Percentiles rank a stretch among this genome's conserved stretches.
phyloP scores from a whole-genome alignment of 2,888 invertebrate genomes.

The Podotricha telesiphe region DNA sequence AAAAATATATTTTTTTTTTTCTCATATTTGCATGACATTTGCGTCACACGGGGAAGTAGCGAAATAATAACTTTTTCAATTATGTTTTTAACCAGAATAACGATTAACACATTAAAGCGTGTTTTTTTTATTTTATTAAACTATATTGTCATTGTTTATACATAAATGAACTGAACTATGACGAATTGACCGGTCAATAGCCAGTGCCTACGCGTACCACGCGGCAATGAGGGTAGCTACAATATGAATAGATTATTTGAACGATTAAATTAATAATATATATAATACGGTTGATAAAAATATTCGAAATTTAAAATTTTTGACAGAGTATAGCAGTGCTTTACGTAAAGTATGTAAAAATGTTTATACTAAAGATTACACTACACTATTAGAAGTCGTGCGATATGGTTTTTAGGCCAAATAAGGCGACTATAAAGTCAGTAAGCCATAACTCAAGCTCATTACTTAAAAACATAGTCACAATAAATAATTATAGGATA shows the following conservation, averaged over 20 bases:
- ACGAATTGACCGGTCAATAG: conserved; percentile 66
- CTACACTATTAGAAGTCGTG: neutral
- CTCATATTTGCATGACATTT: too few species aligned
- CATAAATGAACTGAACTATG: conserved; percentile 50
- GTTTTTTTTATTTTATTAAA: too few species aligned
- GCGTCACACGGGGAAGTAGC: too few species aligned
- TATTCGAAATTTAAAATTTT: neutral
- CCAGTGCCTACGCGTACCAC: conserved; percentile 69
- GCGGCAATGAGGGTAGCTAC: conserved; percentile 52
- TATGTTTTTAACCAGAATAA: too few species aligned
- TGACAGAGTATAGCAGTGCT: too few species aligned
- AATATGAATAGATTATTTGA: conserved; percentile 54
- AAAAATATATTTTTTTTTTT: too few species aligned
- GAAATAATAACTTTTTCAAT: too few species aligned
- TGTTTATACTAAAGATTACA: too few species aligned
- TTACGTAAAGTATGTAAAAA: neutral
- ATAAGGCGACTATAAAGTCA: conserved; percentile 25
- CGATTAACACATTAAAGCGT: too few species aligned
- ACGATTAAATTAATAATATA: conserved; percentile 1
- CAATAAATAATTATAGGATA: conserved; percentile 42
- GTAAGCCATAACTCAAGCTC: conserved; percentile 29
- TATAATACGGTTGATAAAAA: neutral
- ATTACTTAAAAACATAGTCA: conserved; percentile 41
- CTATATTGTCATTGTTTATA: neutral
- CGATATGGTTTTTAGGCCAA: neutral